Evolutionary conservation across 2,113 vertebrate genomes (phyloP).

Genomic region (Phocoena sinus): DNA sequence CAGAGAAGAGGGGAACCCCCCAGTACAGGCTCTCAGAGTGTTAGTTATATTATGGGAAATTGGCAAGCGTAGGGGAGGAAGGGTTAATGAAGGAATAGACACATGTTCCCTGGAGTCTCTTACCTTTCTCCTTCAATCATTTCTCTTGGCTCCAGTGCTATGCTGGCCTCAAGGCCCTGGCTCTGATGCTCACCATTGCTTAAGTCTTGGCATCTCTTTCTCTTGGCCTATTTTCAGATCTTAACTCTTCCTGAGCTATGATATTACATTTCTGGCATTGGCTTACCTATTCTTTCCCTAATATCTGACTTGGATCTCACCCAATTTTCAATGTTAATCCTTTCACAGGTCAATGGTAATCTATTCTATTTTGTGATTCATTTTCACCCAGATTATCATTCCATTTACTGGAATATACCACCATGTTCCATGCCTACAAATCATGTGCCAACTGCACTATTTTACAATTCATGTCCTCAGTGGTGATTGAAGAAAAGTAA

Average conservation of each 20-base stretch:
- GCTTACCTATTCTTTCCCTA: background rate
- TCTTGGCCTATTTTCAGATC: background rate
- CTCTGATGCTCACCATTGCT: background rate
- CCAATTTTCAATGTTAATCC: background rate
- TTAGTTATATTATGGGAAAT: background rate
- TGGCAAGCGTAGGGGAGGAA: rapidly evolving
- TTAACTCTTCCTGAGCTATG: background rate
- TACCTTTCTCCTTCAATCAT: background rate
- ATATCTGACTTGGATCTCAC: background rate
- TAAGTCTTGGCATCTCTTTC: background rate
- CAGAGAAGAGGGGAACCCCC: background rate
- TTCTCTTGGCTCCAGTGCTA: background rate
- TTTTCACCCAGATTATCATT: background rate
- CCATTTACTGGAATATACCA: background rate
- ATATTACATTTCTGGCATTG: background rate
- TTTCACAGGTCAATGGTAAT: background rate
- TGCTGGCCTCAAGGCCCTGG: background rate
- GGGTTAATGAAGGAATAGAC: background rate
- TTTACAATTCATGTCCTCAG: background rate
- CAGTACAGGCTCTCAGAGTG: background rate
- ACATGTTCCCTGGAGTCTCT: too few species aligned
- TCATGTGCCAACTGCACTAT: background rate
- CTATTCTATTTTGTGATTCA: background rate
- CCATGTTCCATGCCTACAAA: background rate
- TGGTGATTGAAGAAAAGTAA: background rate